Percentiles rank a stretch among this genome's conserved stretches.
Conservation (phyloP, 2,113 vertebrate species). For the Arothron firmamentum region DNA sequence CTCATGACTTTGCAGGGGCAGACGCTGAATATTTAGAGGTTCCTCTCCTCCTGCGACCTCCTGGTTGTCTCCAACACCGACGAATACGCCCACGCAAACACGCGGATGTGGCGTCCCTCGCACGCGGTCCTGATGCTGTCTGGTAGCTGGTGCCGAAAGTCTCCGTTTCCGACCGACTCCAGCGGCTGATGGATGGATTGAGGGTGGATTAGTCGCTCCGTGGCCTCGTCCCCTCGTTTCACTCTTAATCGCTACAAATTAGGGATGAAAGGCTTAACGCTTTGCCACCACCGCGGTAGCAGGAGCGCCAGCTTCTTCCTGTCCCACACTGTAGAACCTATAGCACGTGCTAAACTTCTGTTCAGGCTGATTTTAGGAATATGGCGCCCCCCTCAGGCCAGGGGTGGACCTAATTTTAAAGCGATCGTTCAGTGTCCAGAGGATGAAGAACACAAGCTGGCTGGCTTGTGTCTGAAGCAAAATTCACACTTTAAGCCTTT, state of each 20-base stretch:
- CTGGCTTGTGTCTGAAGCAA: slow-evolving; percentile 14
- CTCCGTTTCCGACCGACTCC: slow-evolving; percentile 10
- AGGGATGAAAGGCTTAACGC: slow-evolving; percentile 58
- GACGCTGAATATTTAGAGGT: slow-evolving; percentile 62
- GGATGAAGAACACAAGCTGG: slow-evolving; percentile 3
- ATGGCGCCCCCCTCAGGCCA: slow-evolving; percentile 23
- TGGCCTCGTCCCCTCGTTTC: slow-evolving; percentile 53
- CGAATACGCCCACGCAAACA: slow-evolving; percentile 17
- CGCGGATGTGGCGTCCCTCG: background rate
- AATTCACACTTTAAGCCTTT: slow-evolving; percentile 5
- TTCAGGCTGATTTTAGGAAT: too few relatives aligned
- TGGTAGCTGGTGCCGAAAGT: slow-evolving; percentile 10
- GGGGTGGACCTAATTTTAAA: slow-evolving; percentile 51
- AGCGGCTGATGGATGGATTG: slow-evolving; percentile 36
- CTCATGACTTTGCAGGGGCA: slow-evolving; percentile 50
- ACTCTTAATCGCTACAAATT: slow-evolving; percentile 59
- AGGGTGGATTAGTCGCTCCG: slow-evolving; percentile 47
- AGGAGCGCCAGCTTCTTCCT: background rate
- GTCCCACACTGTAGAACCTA: background rate
- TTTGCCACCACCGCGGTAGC: slow-evolving; percentile 13
- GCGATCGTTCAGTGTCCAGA: slow-evolving; percentile 21
- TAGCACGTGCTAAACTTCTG: too few relatives aligned
- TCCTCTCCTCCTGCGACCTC: slow-evolving; percentile 9
- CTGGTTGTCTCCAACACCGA: slow-evolving; percentile 33
- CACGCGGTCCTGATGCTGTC: slow-evolving; percentile 8